A percentile compares a stretch with the other conserved stretches of the same genome.
These are phyloP conservation scores for Acanthopleura granulata DNA, from an alignment of 2,888 invertebrate species.

Conservation along the genomic window DNA sequence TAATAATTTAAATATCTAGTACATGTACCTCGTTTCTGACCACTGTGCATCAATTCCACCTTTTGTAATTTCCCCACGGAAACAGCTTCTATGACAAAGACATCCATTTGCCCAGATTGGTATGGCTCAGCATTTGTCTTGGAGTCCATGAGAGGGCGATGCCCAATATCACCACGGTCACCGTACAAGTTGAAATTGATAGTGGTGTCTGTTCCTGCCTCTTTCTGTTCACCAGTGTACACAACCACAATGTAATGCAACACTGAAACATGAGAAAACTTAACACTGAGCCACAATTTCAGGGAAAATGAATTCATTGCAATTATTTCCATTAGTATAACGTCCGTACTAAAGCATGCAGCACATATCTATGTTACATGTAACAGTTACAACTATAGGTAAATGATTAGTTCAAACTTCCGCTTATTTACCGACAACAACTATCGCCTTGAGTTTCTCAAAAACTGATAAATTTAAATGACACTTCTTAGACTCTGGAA, in stretches of 20 bases:
- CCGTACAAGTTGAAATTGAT: slow-evolving; percentile 60
- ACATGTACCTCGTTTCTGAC: slow-evolving; percentile 39
- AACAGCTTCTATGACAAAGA: slow-evolving; percentile 63
- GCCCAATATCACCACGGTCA: slow-evolving; percentile 61
- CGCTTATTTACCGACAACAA: too few relatives aligned
- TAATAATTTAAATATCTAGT: too few relatives aligned
- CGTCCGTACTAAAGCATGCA: too few relatives aligned
- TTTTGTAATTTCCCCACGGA: slow-evolving; percentile 57
- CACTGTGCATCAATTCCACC: slow-evolving; percentile 58
- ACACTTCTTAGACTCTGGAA: too few relatives aligned
- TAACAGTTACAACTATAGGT: too few relatives aligned
- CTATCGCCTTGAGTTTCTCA: too few relatives aligned
- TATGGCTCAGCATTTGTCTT: slow-evolving; percentile 34
- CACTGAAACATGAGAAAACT: slow-evolving; percentile 40
- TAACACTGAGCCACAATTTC: too few relatives aligned
- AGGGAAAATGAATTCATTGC: too few relatives aligned
- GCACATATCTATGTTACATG: too few relatives aligned
- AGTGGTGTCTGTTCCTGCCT: slow-evolving; percentile 52
- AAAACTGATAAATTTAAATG: too few relatives aligned
- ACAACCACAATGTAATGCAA: slow-evolving; percentile 59
- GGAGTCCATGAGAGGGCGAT: slow-evolving; percentile 33
- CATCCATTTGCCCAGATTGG: slow-evolving; percentile 56
- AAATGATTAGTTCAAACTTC: too few relatives aligned
- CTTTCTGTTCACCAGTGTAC: slow-evolving; percentile 56
- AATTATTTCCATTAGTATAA: too few relatives aligned